Evolutionary conservation across 2,797 vertebrate species (phyloP), one percentile per base, ranked within the genome.

Genomic region (Yasuhikotakia modesta): DNA sequence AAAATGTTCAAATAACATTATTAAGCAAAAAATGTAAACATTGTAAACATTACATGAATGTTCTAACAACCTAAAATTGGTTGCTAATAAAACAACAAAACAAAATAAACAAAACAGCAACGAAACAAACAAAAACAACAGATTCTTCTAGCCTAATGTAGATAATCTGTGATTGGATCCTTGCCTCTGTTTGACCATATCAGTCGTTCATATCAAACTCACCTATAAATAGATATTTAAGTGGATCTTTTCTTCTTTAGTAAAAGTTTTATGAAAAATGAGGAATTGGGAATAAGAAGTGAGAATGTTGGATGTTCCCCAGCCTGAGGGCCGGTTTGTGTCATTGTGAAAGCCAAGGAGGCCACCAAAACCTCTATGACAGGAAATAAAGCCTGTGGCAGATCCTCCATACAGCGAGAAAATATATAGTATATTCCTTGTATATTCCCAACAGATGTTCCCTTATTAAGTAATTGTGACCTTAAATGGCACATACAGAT

Each of bases 201-300:
- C 12, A 16, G 10, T 27, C 57, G 63, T 78, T 52, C 69, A 48
- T 46, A 63, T n/a, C 60, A 46, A 64, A 63, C 76, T 80, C 45
- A 77, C 88, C 86, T 91, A 88, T 87, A 87, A 87, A 91, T 92
- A 92, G 82, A 76, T 71, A 50, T 76, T 73, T 58, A 45, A 81
- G 86, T 79, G 83, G 83, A 81, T 87, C 82, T 87, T 84, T 83
- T 84, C 81, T 84, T 88, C 86, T 86, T 82, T 86, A 83, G 81
- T 77, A 69, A 79, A 60, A 48, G 79, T 78, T 79, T 21, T 53
- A 65, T 79, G 89, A 86, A 89, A 91, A 94, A 94, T 94, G 92
- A 93, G 93, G 93, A 94, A 94, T 94, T 89, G 83, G 93, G 92
- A 94, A 93, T 90, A 93, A 94, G 93, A 94, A 94, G 93, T 94